A percentile compares a stretch with the other conserved stretches of the same genome.
Conservation (phyloP, 2,888 invertebrate species). For the Hermodice carunculata region DNA sequence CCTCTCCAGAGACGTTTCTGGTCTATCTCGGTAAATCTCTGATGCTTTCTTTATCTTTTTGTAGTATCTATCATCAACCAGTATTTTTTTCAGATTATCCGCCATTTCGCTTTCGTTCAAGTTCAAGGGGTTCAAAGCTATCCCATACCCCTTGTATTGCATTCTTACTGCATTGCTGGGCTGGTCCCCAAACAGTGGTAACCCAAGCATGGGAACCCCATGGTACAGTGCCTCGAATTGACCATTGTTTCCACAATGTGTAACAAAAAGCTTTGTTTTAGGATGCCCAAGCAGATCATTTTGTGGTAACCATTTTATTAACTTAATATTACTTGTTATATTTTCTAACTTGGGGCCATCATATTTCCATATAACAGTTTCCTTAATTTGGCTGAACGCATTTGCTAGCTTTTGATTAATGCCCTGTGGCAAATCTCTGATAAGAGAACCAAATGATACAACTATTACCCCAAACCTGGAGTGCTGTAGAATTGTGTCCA, state of each 20-base stretch:
- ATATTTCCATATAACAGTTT: not conserved
- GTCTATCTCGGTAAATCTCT: slow-evolving; percentile 28
- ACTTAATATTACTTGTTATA: slow-evolving; percentile 11
- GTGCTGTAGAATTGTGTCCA: slow-evolving; percentile 32
- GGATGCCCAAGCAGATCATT: slow-evolving; percentile 29
- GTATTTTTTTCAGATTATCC: slow-evolving; percentile 27
- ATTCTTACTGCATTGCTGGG: slow-evolving; percentile 37
- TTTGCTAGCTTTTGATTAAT: not conserved
- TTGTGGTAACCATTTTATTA: slow-evolving; percentile 24
- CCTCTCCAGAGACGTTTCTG: slow-evolving; percentile 36
- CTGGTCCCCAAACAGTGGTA: slow-evolving; percentile 47
- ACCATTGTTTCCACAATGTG: slow-evolving; percentile 50
- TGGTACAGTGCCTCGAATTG: slow-evolving; percentile 47
- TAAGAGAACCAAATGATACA: slow-evolving; percentile 44
- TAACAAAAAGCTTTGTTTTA: slow-evolving; percentile 45
- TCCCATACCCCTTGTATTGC: slow-evolving; percentile 22
- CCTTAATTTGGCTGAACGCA: not conserved
- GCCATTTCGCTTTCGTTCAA: slow-evolving; percentile 26
- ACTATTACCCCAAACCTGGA: slow-evolving; percentile 40
- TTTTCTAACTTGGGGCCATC: not conserved
- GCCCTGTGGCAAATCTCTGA: slow-evolving; percentile 14
- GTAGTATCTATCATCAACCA: slow-evolving; percentile 29
- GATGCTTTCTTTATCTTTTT: slow-evolving; percentile 37
- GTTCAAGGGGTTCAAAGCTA: not conserved
- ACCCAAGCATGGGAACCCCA: slow-evolving; percentile 47